Evolutionary conservation across 2,888 invertebrate genomes (phyloP).

Genomic region (Bhutanitis thaidina): DNA sequence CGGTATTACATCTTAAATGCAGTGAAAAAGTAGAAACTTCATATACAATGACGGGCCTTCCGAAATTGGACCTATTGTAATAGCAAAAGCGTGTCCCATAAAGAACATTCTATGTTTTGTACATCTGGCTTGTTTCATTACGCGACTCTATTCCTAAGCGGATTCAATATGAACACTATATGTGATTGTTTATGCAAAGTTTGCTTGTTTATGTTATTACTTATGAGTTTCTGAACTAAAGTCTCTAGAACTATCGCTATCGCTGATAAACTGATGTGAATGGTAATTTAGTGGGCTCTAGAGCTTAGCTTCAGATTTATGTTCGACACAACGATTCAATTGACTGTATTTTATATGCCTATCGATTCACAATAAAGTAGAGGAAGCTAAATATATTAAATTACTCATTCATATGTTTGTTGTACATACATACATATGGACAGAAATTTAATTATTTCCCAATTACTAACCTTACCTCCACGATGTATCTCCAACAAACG

Average conservation of each 20-base stretch:
- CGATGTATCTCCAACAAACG: no score
- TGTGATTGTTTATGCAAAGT: slow-evolving; percentile 20
- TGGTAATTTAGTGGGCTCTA: slow-evolving; percentile 15
- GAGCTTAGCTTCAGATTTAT: not conserved
- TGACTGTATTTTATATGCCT: not conserved
- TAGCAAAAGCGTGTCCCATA: slow-evolving; percentile 69
- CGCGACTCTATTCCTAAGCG: slow-evolving; percentile 25
- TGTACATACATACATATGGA: no score
- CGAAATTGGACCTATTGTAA: slow-evolving; percentile 54
- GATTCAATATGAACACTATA: slow-evolving; percentile 21
- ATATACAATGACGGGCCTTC: slow-evolving; percentile 44
- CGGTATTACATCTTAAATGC: slow-evolving; percentile 28
- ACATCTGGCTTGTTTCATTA: slow-evolving; percentile 72
- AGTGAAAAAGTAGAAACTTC: slow-evolving; percentile 33
- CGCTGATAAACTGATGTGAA: slow-evolving; percentile 16
- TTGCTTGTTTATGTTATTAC: slow-evolving; percentile 19
- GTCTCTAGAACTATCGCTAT: slow-evolving; percentile 6
- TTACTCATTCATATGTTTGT: not conserved
- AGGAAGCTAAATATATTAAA: not conserved
- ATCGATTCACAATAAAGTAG: not conserved
- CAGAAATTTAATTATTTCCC: no score
- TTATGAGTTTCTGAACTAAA: slow-evolving; percentile 18
- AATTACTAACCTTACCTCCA: no score
- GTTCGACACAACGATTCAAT: not conserved
- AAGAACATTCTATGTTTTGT: slow-evolving; percentile 69